These are phyloP conservation scores for Arctocebus calabarensis DNA, from an alignment of 2,797 vertebrate species.

Conservation along the genomic window DNA sequence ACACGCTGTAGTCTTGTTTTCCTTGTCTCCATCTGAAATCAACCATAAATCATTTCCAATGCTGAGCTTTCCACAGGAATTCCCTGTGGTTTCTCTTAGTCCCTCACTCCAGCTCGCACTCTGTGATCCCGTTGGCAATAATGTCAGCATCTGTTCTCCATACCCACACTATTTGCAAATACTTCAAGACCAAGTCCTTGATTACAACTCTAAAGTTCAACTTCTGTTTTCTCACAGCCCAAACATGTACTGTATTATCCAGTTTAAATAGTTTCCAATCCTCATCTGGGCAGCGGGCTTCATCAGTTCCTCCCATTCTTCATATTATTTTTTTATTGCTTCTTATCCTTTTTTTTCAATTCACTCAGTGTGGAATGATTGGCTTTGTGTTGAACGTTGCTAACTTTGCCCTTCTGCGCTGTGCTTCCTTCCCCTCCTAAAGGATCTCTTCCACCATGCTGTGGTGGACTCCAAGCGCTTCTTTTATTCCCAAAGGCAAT, in stretches of 20 bases:
- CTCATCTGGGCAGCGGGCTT: conserved; percentile 35
- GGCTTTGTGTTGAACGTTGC: conserved; percentile 35
- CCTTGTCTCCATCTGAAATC: conserved; percentile 76
- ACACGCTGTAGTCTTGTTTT: conserved; percentile 79
- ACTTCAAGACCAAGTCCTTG: conserved; percentile 75
- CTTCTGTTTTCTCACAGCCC: conserved; percentile 77
- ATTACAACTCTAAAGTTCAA: conserved; percentile 83
- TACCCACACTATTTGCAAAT: conserved; percentile 77
- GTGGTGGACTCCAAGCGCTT: background rate
- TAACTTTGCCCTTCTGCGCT: conserved; percentile 24
- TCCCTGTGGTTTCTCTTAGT: conserved; percentile 75
- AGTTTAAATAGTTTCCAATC: conserved; percentile 78
- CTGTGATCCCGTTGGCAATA: conserved; percentile 79
- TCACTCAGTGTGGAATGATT: conserved; percentile 57
- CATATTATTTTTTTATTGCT: conserved; percentile 59
- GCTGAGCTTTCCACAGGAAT: conserved; percentile 76
- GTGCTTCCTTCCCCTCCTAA: background rate
- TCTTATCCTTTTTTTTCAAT: conserved; percentile 60
- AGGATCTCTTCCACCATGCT: background rate
- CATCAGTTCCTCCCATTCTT: conserved; percentile 70
- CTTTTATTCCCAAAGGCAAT: conserved; percentile 1
- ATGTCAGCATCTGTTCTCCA: conserved; percentile 79
- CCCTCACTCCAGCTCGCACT: conserved; percentile 78
- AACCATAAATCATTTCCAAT: conserved; percentile 82
- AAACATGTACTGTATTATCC: conserved; percentile 76